Base-by-base conservation (phyloP, 2,113 vertebrate species). In the Dicentrarchus labrax region DNA sequence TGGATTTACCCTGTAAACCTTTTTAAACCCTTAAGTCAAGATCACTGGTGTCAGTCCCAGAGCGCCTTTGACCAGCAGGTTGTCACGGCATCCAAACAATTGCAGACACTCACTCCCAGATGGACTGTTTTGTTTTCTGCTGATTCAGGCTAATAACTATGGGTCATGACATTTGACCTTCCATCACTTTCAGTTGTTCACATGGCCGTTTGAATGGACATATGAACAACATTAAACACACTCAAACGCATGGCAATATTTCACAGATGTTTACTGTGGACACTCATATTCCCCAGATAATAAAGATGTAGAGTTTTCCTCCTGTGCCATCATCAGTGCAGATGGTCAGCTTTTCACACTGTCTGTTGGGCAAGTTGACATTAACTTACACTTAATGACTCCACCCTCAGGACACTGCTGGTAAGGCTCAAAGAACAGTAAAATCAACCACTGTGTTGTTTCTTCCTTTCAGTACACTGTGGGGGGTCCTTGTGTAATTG, bases 21-120 rank as follows among this genome's bases (percentile, higher is more conserved):
- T 51, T 74, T 51, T 74, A 43, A 90, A 78, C 74, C 68, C 19
- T 72, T 56, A 62, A 70, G 80, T 69, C 62, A 5, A 39, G 76
- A 76, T 88, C 54, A 30, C 64, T n/a, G 30, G 7, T 30, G 53
- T 62, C 54, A 69, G 41, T 21, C 8, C 24, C 30, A 30, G 9
- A 39, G 60, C 1, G 43, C 1, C 24, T 64, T 12, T 39, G 41
- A 67, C 57, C 60, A 11, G 45, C 43, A 72, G 76, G 8, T 12
- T 70, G 66, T 66, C 77, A 72, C 53, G 8, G 61, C 39, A 41
- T 21, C 59, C 36, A 50, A 39, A 57, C 19, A 65, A 45, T 24
- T 19, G 54, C 61, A 22, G 47, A 57, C 48, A 41, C 6, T 71
- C n/a, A 10, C 16, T 41, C 24, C 62, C 38, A 21, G 22, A 36